These are phyloP conservation scores for Leiothrix lutea DNA, from an alignment of 2,113 vertebrate species.

Conservation along the genomic window DNA sequence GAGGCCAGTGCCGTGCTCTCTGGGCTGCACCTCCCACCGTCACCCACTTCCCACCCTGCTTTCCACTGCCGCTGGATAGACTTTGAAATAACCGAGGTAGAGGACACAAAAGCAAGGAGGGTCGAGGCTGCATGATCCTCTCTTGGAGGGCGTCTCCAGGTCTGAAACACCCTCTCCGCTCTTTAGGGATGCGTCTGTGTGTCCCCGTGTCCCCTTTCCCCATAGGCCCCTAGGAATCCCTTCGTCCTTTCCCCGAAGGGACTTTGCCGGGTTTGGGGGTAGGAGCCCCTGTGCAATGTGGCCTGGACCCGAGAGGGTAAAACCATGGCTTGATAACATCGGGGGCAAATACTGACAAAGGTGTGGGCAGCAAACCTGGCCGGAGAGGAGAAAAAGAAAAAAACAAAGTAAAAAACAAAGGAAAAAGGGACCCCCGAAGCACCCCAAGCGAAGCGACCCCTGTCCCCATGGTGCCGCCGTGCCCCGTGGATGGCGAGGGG, in stretches of 20 bases:
- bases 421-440: fast-evolving
- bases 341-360: too few species aligned
- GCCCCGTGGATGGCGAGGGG: not conserved
- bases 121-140: not conserved
- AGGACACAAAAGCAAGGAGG: not conserved
- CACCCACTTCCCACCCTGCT: not conserved
- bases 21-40: not conserved
- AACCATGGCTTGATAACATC: not conserved
- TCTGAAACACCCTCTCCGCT: fast-evolving
- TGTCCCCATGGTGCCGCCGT: not conserved
- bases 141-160: not conserved
- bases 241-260: not conserved
- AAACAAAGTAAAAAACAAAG: too few species aligned
- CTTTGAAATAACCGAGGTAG: not conserved
- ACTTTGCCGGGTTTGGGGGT: not conserved
- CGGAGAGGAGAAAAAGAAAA: fast-evolving
- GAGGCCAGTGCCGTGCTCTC: not conserved
- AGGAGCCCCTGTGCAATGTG: fast-evolving
- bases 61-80: not conserved
- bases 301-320: not conserved
- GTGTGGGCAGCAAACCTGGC: fast-evolving
- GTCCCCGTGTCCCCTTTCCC: not conserved
- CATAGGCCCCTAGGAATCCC: fast-evolving
- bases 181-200: too few species aligned
- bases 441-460: not conserved